Evolutionary conservation across 2,797 vertebrate genomes (phyloP).

Genomic region (Cichlasoma orientale): DNA sequence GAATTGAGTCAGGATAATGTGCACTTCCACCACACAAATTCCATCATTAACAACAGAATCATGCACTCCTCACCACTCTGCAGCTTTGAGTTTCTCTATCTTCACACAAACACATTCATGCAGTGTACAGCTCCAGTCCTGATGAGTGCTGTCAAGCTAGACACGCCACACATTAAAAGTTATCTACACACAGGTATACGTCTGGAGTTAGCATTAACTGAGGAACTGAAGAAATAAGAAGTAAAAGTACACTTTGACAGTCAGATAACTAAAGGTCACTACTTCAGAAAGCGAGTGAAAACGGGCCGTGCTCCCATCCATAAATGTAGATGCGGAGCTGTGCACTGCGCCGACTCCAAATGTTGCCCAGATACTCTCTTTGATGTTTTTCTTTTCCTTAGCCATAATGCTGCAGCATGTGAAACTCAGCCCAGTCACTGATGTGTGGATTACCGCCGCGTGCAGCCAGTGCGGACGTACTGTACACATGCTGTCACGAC

Average conservation of each 20-base stretch:
- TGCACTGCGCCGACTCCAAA: not conserved
- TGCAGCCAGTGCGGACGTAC: not conserved
- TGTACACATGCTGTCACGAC: constrained; percentile 14
- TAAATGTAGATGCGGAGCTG: not conserved
- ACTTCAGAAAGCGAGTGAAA: not conserved
- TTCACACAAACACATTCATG: not conserved
- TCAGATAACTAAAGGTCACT: not conserved
- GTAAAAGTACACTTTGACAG: not conserved
- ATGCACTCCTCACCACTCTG: not conserved
- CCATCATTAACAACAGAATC: not conserved
- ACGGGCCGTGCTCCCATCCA: not conserved
- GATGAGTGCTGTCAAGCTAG: not conserved
- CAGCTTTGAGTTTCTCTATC: not conserved
- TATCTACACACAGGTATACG: not conserved
- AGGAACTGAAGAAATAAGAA: not conserved
- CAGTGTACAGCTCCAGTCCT: not conserved
- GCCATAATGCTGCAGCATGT: not conserved
- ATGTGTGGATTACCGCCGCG: not conserved
- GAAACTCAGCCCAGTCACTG: not conserved
- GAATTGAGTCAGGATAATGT: not conserved
- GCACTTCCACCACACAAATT: constrained; percentile 3
- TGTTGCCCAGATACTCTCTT: not conserved
- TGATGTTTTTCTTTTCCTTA: not conserved
- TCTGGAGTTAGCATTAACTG: not conserved
- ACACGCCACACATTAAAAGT: not conserved